Percentiles rank a stretch among this genome's conserved stretches.
phyloP scores from a whole-genome alignment of 2,113 vertebrate species.

The Sinocyclocheilus rhinocerous region DNA sequence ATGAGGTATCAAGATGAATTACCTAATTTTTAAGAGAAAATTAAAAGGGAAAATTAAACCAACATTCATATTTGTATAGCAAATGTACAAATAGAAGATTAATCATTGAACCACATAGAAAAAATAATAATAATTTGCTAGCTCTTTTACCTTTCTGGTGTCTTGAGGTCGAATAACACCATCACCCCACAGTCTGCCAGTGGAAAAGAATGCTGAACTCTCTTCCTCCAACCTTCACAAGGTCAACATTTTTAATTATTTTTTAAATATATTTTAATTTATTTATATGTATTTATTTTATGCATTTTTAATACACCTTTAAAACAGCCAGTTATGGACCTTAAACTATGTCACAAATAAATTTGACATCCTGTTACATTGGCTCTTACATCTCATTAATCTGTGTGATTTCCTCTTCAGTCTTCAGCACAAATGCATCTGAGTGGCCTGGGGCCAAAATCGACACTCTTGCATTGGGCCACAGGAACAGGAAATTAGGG shows the following conservation, averaged over 20 bases:
- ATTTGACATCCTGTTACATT: not conserved
- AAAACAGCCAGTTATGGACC: not conserved
- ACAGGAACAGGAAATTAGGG: constrained; percentile 86
- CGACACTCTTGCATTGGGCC: constrained; percentile 85
- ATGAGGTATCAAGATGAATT: too few species aligned
- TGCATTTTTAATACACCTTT: not conserved
- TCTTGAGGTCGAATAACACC: constrained; percentile 82
- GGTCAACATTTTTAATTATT: too few species aligned
- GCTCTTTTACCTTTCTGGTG: constrained; percentile 76
- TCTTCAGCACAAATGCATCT: constrained; percentile 55
- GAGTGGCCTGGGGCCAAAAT: constrained; percentile 72
- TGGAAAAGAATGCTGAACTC: constrained; percentile 83
- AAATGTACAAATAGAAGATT: too few species aligned
- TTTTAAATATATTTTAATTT: too few species aligned
- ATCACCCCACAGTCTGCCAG: constrained; percentile 83
- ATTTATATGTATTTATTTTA: not conserved
- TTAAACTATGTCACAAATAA: not conserved
- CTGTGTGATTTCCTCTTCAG: constrained; percentile 56
- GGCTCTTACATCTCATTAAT: constrained; percentile 55
- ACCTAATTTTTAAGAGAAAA: too few species aligned
- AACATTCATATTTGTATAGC: not conserved
- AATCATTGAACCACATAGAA: not conserved
- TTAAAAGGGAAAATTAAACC: not conserved
- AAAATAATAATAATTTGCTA: not conserved
- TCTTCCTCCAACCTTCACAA: constrained; percentile 70